These are phyloP conservation scores for Amphipoea lucens DNA, from an alignment of 2,888 invertebrate species.

Conservation along the genomic window DNA sequence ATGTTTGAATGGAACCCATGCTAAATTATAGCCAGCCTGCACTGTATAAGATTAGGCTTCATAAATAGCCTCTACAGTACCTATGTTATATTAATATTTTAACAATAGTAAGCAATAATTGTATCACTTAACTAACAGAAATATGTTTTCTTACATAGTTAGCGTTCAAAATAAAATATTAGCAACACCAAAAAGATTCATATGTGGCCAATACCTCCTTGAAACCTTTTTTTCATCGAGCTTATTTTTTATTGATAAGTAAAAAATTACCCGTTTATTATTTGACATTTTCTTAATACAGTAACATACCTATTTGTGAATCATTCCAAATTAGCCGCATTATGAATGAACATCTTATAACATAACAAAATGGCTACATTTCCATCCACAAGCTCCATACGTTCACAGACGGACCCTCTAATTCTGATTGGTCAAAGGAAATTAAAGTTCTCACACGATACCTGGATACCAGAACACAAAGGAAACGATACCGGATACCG, in stretches of 20 bases:
- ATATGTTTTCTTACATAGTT: neutral
- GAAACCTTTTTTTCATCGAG: too few species aligned
- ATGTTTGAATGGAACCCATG: too few species aligned
- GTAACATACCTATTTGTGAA: neutral
- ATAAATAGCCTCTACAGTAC: too few species aligned
- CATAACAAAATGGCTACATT: slow-evolving; percentile 28
- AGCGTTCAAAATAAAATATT: neutral
- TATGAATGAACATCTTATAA: slow-evolving; percentile 9
- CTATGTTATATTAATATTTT: too few species aligned
- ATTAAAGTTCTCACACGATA: slow-evolving; percentile 70
- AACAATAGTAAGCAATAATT: too few species aligned
- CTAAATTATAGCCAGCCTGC: too few species aligned
- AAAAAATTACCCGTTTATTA: neutral
- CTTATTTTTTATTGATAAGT: neutral
- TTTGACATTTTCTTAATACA: neutral
- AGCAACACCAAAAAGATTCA: neutral
- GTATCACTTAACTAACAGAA: too few species aligned
- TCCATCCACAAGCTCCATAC: slow-evolving; percentile 11
- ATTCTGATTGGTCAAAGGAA: slow-evolving; percentile 82
- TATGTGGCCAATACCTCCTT: too few species aligned
- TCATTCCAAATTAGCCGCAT: neutral
- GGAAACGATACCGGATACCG: slow-evolving; percentile 70
- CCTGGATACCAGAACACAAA: slow-evolving; percentile 67
- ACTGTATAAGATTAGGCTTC: too few species aligned
- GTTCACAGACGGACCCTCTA: slow-evolving; percentile 48